Base-by-base conservation (phyloP, 64 coral and sea anemone species). In the Porites australiensis region DNA sequence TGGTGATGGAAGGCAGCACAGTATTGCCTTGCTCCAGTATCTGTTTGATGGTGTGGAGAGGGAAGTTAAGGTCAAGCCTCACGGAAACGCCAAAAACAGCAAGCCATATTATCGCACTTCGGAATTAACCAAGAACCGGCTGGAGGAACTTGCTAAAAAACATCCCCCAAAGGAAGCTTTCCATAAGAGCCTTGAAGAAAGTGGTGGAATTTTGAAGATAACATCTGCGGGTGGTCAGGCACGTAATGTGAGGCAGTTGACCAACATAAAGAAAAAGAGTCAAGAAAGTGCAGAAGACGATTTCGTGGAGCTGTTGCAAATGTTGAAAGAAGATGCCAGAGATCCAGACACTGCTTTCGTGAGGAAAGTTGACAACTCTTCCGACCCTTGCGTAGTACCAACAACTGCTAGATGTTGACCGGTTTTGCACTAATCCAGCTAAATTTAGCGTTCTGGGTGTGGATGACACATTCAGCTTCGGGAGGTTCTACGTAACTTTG, bases 341-440 rank as follows among this genome's bases (percentile, higher is more conserved):
- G 57, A 92, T 82, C 65, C 83, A 13, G 94, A 96, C 6, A 92
- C 27, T 16, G 94, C 88, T 48, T 96, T 96, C 27, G 84, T 96
- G 11, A 61, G 90, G n/a, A 87, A 93, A 69, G 72, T 92, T 47
- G 89, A 92, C 15, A 65, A 82, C 44, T 77, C 59, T 3, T 44
- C 51, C 12, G 90, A 96, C 47, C 86, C 90, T 50, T 90, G 68
- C 8, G 54, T 93, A 21, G 82, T 96, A 10, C 13, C 87, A 93
- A 43, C 95, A 93, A 15, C 50, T 96, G 15, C 50, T 13, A 43
- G 95, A 96, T 58, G 27, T 93, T 37, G 82, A 80, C 82, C 72
- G 91, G 6, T 96, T 91, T 78, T 93, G 91, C 80, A 88, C 75
- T 3, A 75, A 96, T 65, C 88, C 91, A 14, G 72, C 87, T 13